Evolutionary conservation across 2,888 invertebrate genomes (phyloP).

Genomic region (Osmoderma eremita): DNA sequence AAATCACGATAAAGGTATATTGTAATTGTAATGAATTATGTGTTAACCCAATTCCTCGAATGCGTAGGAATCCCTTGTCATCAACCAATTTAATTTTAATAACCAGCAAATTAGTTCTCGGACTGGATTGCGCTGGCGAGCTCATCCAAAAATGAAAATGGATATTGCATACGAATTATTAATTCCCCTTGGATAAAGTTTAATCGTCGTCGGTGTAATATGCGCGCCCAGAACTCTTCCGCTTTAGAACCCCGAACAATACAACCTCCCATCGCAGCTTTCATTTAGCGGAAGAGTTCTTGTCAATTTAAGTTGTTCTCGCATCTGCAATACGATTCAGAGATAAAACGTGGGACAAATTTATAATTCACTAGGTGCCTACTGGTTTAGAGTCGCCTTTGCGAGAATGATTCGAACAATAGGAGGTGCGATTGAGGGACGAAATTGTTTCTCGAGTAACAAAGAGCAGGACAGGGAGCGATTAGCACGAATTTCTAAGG

Average conservation of each 20-base stretch:
- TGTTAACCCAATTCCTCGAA: too few relatives aligned
- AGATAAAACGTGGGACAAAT: conserved; percentile 33
- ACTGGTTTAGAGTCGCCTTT: background rate
- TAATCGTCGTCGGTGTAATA: conserved; percentile 29
- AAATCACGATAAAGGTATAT: too few relatives aligned
- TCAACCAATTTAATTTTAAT: conserved; percentile 32
- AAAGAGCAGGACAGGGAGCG: background rate
- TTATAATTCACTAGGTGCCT: conserved; percentile 26
- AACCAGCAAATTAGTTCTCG: conserved; percentile 33
- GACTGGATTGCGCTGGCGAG: conserved; percentile 20
- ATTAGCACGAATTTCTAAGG: background rate
- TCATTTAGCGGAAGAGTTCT: conserved; percentile 26
- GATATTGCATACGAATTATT: conserved; percentile 36
- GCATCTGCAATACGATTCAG: conserved; percentile 23
- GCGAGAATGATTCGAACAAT: background rate
- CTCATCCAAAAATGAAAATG: conserved; percentile 30
- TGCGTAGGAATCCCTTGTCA: background rate
- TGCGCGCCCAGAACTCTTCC: conserved; percentile 7
- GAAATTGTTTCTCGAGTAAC: conserved; percentile 2
- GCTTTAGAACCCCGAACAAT: background rate
- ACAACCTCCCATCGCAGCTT: background rate
- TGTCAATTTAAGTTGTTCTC: conserved; percentile 29
- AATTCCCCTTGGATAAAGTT: conserved; percentile 30
- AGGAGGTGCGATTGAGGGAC: conserved; percentile 4
- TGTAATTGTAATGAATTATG: too few relatives aligned